Evolutionary conservation across 2,113 vertebrate genomes (phyloP), one percentile per base, ranked within the genome.

Genomic region (Saguinus imperator): DNA sequence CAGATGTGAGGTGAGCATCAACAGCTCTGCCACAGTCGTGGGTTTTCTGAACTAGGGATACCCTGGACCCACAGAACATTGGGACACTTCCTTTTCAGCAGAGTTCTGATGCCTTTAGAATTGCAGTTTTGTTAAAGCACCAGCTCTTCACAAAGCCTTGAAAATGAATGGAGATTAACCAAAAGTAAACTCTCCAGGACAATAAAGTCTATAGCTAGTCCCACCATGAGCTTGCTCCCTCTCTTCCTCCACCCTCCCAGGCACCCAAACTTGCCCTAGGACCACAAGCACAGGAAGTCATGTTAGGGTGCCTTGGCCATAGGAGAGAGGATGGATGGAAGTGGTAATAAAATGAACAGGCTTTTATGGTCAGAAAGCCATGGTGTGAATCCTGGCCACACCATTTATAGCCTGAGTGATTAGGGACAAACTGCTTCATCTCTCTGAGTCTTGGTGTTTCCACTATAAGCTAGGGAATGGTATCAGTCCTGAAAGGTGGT

Each of bases 1-100:
- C 5, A 90, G 72, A 32, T 45, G 17, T 68, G 57, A 97, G 79
- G 80, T n/a, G 70, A 94, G 95, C 79, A 66, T 96, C 89, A 55
- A 55, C 68, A 94, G 6, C 14, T 25, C 20, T 70, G 35, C 21
- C 90, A 97, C 85, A 61, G 77, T 70, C 80, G 40, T 35, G n/a
- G 16, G 37, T 87, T 68, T 90, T 95, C n/a, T 81, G 93, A 37
- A 84, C 25, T 37, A 96, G 0, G 43, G 48, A 82, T 83, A 16
- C 21, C 29, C 88, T 79, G 73, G 25, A 40, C 35, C 70, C 89
- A 8, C 66, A 0, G 48, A 0, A 80, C 89, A 23, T 25, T 35
- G 86, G 58, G 20, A 6, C 0, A 0, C 66, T 94, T 91, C 6
- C 37, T 23, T 94, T 91, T 77, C 92, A 35, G 76, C 21, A 89